These are phyloP conservation scores for Marisa cornuarietis DNA, from an alignment of 1,140 invertebrate genomes.

Conservation along the genomic window DNA sequence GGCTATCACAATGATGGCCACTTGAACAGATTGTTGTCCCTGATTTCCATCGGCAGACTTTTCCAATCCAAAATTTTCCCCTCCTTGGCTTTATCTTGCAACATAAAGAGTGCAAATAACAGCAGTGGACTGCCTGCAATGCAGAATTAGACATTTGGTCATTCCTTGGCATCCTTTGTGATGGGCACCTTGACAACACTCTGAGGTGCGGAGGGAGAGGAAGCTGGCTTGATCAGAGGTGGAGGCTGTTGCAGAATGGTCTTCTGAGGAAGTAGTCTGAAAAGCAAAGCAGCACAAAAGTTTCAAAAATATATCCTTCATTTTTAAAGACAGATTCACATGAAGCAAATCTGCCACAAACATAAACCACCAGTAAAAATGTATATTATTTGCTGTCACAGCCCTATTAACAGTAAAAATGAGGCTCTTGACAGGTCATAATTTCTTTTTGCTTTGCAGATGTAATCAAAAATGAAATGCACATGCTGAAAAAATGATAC, in stretches of 20 bases:
- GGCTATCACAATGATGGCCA: too few species aligned
- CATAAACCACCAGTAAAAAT: too few species aligned
- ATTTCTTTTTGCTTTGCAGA: neutral
- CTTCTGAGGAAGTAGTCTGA: slow-evolving; percentile 41
- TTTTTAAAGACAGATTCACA: too few species aligned
- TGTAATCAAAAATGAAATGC: neutral
- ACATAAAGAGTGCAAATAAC: too few species aligned
- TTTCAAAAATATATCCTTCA: too few species aligned
- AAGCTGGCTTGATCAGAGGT: slow-evolving; percentile 45
- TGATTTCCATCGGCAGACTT: too few species aligned
- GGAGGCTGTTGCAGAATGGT: slow-evolving; percentile 56
- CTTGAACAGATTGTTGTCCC: too few species aligned
- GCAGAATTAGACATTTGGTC: neutral
- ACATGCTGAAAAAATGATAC: neutral
- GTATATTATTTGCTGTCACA: neutral
- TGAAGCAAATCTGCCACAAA: neutral
- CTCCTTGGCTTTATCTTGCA: too few species aligned
- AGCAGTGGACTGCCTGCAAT: too few species aligned
- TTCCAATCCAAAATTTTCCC: too few species aligned
- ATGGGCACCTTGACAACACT: neutral
- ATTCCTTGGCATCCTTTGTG: slow-evolving; percentile 13
- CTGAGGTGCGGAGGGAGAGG: neutral
- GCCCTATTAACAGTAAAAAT: neutral
- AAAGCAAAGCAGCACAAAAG: slow-evolving; percentile 24
- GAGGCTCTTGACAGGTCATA: neutral